Percentiles rank a stretch among this genome's conserved stretches.
These are phyloP conservation scores for Drosophila robusta DNA, from an alignment of 2,888 invertebrate species.

Conservation along the genomic window DNA sequence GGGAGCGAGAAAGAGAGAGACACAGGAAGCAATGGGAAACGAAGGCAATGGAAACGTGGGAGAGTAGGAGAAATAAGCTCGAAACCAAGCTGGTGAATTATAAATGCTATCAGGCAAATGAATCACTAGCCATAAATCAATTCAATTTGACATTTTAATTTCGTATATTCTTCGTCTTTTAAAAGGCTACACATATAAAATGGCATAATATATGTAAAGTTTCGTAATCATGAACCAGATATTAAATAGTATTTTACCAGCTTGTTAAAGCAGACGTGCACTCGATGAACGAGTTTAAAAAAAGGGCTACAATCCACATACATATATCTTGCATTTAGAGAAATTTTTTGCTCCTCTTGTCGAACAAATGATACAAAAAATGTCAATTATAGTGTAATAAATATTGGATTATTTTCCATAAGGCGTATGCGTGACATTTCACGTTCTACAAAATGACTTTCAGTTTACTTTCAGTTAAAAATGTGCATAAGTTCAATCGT, in stretches of 20 bases:
- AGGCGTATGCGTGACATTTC: slow-evolving; percentile 56
- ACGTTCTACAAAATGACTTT: slow-evolving; percentile 39
- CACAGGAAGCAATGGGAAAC: neutral
- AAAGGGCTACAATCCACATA: neutral
- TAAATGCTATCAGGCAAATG: slow-evolving; percentile 4
- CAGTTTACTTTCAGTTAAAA: slow-evolving; percentile 26
- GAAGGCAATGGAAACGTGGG: too few relatives aligned
- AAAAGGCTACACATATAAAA: slow-evolving; percentile 12
- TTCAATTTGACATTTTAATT: slow-evolving; percentile 70
- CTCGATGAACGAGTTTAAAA: neutral
- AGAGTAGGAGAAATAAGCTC: too few relatives aligned
- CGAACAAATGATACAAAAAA: slow-evolving; percentile 8
- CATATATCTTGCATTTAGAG: neutral
- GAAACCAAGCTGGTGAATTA: too few relatives aligned
- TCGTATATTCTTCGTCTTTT: slow-evolving; percentile 25
- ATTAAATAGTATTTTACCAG: neutral
- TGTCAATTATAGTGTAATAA: slow-evolving; percentile 33
- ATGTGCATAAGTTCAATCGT: slow-evolving; percentile 1
- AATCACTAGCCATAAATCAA: slow-evolving; percentile 68
- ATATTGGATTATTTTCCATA: slow-evolving; percentile 30
- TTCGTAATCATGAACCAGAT: slow-evolving; percentile 13
- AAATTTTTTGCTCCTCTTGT: slow-evolving; percentile 1
- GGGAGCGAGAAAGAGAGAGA: too few relatives aligned
- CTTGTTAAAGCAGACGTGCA: neutral
- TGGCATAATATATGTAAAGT: slow-evolving; percentile 13